Conservation (phyloP, 2,797 vertebrate genomes). For the Sebastes matsubarae region DNA sequence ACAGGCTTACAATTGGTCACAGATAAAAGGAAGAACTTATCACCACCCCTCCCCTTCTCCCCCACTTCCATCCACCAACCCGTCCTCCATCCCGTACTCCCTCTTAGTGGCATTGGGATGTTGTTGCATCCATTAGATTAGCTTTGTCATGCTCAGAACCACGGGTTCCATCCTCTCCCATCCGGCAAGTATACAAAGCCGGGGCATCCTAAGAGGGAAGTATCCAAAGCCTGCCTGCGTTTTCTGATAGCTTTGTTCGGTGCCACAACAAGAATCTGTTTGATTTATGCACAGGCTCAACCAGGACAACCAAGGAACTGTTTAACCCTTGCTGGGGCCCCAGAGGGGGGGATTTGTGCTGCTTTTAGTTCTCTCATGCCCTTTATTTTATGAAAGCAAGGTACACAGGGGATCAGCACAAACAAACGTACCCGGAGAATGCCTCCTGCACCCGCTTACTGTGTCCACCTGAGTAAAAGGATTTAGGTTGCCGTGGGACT, state of each 20-base stretch:
- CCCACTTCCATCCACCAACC: slow-evolving; percentile 34
- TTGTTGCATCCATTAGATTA: slow-evolving; percentile 71
- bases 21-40: slow-evolving; percentile 68
- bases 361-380: slow-evolving; percentile 65
- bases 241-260: slow-evolving; percentile 82
- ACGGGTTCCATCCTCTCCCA: slow-evolving; percentile 59
- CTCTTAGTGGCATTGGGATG: slow-evolving; percentile 62
- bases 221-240: slow-evolving; percentile 77
- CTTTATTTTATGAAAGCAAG: slow-evolving; percentile 66
- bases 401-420: slow-evolving; percentile 63
- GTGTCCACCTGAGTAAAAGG: slow-evolving; percentile 57
- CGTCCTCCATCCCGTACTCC: slow-evolving; percentile 36
- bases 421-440: slow-evolving; percentile 57
- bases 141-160: slow-evolving; percentile 78
- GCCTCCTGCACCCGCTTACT: slow-evolving; percentile 35
- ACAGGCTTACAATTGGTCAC: slow-evolving; percentile 73
- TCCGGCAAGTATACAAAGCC: slow-evolving; percentile 64
- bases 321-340: slow-evolving; percentile 60
- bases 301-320: slow-evolving; percentile 63
- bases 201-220: slow-evolving; percentile 70
- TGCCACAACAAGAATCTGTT: slow-evolving; percentile 65
- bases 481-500: slow-evolving; percentile 41
- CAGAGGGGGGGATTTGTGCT: slow-evolving; percentile 67
- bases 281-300: slow-evolving; percentile 73
- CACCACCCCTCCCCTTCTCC: slow-evolving; percentile 25